Conservation (phyloP, 2,888 invertebrate genomes). For the Erpobdella octoculata region DNA sequence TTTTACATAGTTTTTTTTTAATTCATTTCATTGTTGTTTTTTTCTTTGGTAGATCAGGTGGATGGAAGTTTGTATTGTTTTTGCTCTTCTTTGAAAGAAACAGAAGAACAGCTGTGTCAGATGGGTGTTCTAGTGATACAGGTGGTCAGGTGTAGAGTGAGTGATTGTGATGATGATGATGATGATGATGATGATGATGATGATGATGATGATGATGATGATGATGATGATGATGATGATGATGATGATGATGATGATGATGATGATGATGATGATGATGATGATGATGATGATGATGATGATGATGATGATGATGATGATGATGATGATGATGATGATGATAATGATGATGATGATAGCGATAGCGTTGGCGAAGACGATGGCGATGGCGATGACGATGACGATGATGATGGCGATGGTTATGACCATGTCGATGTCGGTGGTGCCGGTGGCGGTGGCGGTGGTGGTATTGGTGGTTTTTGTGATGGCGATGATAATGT, state of each 20-base stretch:
- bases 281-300: background rate
- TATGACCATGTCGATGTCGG: background rate
- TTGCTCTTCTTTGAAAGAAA: too few species aligned
- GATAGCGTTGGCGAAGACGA: background rate
- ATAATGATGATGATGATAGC: background rate
- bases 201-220: background rate
- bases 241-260: background rate
- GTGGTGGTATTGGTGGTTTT: background rate
- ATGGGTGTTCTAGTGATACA: too few species aligned
- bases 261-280: background rate
- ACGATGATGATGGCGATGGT: background rate
- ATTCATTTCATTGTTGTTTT: too few species aligned
- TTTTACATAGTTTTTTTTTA: too few species aligned
- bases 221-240: background rate
- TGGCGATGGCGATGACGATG: background rate
- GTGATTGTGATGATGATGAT: background rate
- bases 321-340: conserved; percentile 11
- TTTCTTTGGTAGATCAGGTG: too few species aligned
- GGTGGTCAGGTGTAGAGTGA: too few species aligned
- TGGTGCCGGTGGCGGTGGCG: background rate
- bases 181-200: background rate
- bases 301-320: conserved; percentile 14
- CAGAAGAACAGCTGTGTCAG: too few species aligned
- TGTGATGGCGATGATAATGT: too few species aligned
- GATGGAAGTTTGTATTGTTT: too few species aligned